Conservation (phyloP, 2,888 invertebrate species). For the Mamestra brassicae region DNA sequence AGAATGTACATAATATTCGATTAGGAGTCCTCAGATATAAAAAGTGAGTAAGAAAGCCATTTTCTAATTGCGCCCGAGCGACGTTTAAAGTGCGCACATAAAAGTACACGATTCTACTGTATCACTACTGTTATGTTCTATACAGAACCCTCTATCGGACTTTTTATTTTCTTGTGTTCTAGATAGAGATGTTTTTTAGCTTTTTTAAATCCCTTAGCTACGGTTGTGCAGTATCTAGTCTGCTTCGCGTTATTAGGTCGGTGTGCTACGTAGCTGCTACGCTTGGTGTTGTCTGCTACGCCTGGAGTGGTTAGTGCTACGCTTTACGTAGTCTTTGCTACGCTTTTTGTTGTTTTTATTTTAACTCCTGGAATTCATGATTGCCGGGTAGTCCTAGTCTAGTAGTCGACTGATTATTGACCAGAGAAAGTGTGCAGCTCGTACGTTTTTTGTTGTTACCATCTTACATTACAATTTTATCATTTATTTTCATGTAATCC, state of each 20-base stretch:
- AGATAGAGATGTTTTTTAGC: conserved; percentile 14
- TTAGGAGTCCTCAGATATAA: conserved; percentile 48
- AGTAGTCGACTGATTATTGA: neutral
- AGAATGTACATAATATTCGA: conserved; percentile 48
- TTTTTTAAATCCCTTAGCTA: conserved; percentile 30
- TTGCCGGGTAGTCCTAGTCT: neutral
- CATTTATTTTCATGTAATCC: neutral
- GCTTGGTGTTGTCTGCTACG: conserved; percentile 13
- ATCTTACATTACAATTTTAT: neutral
- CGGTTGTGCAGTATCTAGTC: conserved; percentile 20
- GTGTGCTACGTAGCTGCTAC: conserved; percentile 28
- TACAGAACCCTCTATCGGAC: conserved; percentile 40
- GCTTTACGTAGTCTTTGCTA: neutral
- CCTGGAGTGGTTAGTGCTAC: conserved; percentile 4
- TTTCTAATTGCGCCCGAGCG: conserved; percentile 76
- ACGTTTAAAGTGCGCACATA: conserved; percentile 75
- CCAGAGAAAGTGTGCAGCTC: too few relatives aligned
- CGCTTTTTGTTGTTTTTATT: neutral
- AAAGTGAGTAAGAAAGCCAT: conserved; percentile 72
- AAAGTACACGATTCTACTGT: conserved; percentile 69
- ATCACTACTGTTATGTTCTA: conserved; percentile 61
- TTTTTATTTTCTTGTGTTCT: conserved; percentile 39
- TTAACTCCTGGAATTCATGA: neutral
- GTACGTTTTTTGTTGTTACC: neutral
- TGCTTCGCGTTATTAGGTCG: conserved; percentile 34